Percentiles rank a stretch among this genome's conserved stretches.
Evolutionary conservation across 2,797 vertebrate genomes (phyloP).

Genomic region (Kryptopterus vitreolus): DNA sequence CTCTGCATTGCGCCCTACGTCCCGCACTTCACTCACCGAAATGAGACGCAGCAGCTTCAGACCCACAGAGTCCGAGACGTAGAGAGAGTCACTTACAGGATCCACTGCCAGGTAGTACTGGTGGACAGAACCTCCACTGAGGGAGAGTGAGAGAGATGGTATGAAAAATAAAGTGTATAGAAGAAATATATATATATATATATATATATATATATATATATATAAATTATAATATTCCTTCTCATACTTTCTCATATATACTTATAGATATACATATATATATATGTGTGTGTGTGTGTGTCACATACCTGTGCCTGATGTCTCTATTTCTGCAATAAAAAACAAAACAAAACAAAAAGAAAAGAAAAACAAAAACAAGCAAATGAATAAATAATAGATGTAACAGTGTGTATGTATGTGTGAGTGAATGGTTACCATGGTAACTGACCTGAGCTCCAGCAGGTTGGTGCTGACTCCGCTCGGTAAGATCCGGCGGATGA

Average conservation of each 20-base stretch:
- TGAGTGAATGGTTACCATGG: background rate
- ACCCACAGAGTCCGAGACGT: constrained; percentile 95
- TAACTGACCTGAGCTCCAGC: constrained; percentile 89
- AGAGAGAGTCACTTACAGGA: constrained; percentile 89
- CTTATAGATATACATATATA: too few relatives aligned
- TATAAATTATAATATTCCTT: too few relatives aligned
- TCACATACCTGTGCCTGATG: constrained; percentile 93
- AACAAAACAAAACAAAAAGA: background rate
- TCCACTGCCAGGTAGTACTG: constrained; percentile 98
- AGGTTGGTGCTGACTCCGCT: constrained; percentile 88
- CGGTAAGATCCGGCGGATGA: constrained; percentile 88
- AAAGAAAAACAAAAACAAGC: too few relatives aligned
- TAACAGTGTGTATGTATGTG: too few relatives aligned
- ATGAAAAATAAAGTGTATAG: too few relatives aligned
- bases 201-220: background rate
- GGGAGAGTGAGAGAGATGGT: constrained; percentile 47
- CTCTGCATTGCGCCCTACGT: constrained; percentile 89
- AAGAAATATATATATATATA: background rate
- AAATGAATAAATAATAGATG: constrained; percentile 18
- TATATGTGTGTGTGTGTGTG: constrained; percentile 12
- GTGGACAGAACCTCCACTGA: constrained; percentile 93
- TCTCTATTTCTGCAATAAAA: constrained; percentile 87
- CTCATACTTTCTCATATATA: too few relatives aligned
- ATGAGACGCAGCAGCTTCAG: constrained; percentile 91
- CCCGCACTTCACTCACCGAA: constrained; percentile 88